Evolutionary conservation across 2,888 invertebrate species (phyloP), one percentile per base, ranked within the genome.

Genomic region (Rotaria magnacalcarata): DNA sequence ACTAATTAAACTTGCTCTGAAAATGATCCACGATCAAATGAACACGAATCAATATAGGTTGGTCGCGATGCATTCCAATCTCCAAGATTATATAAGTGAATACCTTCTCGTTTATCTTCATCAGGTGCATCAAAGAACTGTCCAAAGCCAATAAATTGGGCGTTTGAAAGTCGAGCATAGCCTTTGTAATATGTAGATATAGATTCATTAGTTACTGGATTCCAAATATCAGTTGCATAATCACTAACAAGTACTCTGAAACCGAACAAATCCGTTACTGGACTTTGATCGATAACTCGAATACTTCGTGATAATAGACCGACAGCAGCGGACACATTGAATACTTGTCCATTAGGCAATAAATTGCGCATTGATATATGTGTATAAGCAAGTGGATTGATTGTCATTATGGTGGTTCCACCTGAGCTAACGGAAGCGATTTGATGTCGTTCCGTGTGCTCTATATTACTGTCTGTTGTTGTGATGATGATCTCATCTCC

Each of bases 121-220:
- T 87, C 85, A 10, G 88, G 88, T 0, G 87, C 88, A 50, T 87
- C 89, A 0, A 90, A 90, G 85, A 89, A 89, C 86, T 90, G 90
- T 6, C 90, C 90, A 41, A 88, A 88, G 85, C 88, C 88, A 85
- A 87, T 88, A 85, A 90, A 90, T 86, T 90, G 89, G 4, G 89
- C 89, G 88, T 90, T 89, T 10, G 88, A 88, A 7, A 90, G 50
- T 41, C 89, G 87, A 4, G 89, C 90, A 88, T 88, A 89, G n/a
- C 90, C 90, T 85, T 86, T 1, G 87, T 87, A 84, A 5, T 85
- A 85, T 5, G 54, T 58, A 52, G 54, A n/a, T 10, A 85, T 41
- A 47, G 41, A 24, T 52, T 27, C 54, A 47, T 24, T 43, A 24
- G 8, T 84, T 75, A 41, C 85, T 85, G 24, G 87, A 27, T 85